These are phyloP conservation scores for Rhingia campestris DNA, from an alignment of 2,888 invertebrate genomes.

Conservation along the genomic window DNA sequence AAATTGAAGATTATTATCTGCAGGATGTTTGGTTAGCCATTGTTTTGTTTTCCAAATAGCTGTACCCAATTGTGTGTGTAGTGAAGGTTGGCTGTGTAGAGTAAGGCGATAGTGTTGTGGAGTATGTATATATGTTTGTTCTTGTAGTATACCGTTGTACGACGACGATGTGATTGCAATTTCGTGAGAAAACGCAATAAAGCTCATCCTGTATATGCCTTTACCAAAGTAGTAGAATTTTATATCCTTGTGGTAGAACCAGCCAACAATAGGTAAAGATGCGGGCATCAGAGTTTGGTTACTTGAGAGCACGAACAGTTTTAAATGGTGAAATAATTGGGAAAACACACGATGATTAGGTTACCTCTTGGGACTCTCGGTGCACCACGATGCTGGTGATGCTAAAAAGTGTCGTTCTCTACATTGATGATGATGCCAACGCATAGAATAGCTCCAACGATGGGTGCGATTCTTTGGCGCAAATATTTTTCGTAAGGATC, in stretches of 20 bases:
- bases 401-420: too few species aligned
- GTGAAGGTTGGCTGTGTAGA: not conserved
- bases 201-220: slow-evolving; percentile 37
- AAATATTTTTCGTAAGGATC: too few species aligned
- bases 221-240: slow-evolving; percentile 16
- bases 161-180: slow-evolving; percentile 56
- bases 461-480: too few species aligned
- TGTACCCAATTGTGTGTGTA: slow-evolving; percentile 4
- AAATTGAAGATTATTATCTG: slow-evolving; percentile 72
- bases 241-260: not conserved
- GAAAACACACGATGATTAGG: slow-evolving; percentile 47
- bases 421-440: too few species aligned
- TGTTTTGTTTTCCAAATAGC: slow-evolving; percentile 55
- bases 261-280: slow-evolving; percentile 9
- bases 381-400: too few species aligned
- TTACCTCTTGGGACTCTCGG: not conserved
- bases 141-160: not conserved
- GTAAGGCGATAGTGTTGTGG: not conserved
- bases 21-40: slow-evolving; percentile 69
- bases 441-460: too few species aligned
- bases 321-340: slow-evolving; percentile 69
- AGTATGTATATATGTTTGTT: not conserved
- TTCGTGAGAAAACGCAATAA: slow-evolving; percentile 68
- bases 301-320: slow-evolving; percentile 42
- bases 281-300: not conserved